Evolutionary conservation across 1,140 invertebrate species (phyloP).

Genomic region (Mactra quadrangularis): DNA sequence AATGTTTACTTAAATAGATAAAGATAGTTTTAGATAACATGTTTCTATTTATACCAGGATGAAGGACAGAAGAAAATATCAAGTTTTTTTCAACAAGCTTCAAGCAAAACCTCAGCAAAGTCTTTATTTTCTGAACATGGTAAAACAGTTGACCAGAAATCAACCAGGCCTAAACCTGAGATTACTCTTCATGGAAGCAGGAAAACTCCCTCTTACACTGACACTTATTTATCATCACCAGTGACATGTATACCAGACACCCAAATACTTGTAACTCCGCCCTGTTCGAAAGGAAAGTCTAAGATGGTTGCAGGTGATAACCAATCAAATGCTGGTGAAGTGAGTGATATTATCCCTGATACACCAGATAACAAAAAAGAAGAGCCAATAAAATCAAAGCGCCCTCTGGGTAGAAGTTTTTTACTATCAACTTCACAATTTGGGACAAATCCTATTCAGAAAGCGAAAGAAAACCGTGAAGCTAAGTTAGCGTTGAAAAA

Average conservation of each 20-base stretch:
- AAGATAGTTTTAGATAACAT: too few species aligned
- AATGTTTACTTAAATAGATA: too few species aligned
- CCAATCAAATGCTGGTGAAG: neutral
- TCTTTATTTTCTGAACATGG: conserved; percentile 43
- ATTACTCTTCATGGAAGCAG: too few species aligned
- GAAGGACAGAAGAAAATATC: conserved; percentile 8
- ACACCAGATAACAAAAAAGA: conserved; percentile 39
- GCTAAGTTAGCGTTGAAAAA: conserved; percentile 46
- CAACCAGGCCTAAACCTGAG: too few species aligned
- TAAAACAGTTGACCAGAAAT: too few species aligned
- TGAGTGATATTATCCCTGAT: conserved; percentile 42
- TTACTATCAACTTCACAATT: conserved; percentile 33
- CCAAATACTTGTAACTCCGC: conserved; percentile 36
- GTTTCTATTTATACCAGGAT: conserved; percentile 16
- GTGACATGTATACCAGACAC: conserved; percentile 51
- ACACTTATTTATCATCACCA: too few species aligned
- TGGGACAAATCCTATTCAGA: conserved; percentile 49
- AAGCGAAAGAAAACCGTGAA: conserved; percentile 50
- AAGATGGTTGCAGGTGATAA: too few species aligned
- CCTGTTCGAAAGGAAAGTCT: neutral
- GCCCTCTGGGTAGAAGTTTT: conserved; percentile 51
- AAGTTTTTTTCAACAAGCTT: conserved; percentile 18
- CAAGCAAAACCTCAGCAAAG: neutral
- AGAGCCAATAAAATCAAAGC: conserved; percentile 20
- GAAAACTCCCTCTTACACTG: neutral